Conservation (phyloP, 2,888 invertebrate genomes). For the Osmoderma eremita region DNA sequence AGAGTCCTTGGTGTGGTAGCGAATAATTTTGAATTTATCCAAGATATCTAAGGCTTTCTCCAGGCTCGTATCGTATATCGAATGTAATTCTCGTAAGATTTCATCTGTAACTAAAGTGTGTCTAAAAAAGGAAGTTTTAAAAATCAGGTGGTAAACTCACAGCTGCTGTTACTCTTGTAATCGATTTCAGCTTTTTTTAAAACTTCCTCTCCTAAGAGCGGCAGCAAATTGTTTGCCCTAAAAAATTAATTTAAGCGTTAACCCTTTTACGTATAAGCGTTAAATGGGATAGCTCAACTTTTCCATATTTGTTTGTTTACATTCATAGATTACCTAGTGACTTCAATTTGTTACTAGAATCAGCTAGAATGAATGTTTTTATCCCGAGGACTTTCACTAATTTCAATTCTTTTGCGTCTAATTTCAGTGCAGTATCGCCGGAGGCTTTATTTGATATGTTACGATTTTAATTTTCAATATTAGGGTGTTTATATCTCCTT, state of each 20-base stretch:
- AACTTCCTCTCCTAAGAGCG: constrained; percentile 44
- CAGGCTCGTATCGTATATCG: constrained; percentile 70
- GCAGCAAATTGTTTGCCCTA: constrained; percentile 47
- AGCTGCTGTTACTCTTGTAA: constrained; percentile 48
- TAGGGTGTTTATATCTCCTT: background rate
- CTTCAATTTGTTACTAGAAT: background rate
- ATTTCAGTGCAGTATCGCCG: constrained; percentile 3
- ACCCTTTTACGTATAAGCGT: background rate
- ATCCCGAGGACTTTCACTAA: background rate
- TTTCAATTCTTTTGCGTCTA: background rate
- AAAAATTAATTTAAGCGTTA: constrained; percentile 39
- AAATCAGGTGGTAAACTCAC: too few relatives aligned
- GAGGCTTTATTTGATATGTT: constrained; percentile 12
- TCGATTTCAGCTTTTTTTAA: constrained; percentile 50
- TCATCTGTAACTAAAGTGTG: constrained; percentile 67
- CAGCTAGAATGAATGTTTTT: constrained; percentile 7
- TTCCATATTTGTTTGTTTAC: background rate
- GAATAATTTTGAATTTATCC: constrained; percentile 68
- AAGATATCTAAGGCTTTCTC: constrained; percentile 71
- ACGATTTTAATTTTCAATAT: background rate
- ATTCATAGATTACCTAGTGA: background rate
- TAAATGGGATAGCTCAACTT: constrained; percentile 13
- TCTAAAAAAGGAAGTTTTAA: background rate
- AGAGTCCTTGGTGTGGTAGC: constrained; percentile 64
- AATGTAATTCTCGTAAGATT: constrained; percentile 68